A percentile compares a stretch with the other conserved stretches of the same genome.
Conservation (phyloP, 2,797 vertebrate species). For the Intellagama lesueurii region DNA sequence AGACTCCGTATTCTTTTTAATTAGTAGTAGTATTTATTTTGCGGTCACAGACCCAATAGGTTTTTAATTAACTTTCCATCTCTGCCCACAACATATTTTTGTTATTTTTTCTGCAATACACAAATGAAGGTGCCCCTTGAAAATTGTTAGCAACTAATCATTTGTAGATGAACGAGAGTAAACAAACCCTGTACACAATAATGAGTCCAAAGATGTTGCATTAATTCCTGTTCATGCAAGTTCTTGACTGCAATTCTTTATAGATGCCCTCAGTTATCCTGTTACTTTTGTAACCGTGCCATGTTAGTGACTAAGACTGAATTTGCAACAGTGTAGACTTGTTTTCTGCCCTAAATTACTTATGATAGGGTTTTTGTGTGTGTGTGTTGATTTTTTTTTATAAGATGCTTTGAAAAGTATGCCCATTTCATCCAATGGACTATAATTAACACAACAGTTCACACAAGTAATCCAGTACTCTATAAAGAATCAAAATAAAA, state of each 20-base stretch:
- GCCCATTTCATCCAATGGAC: conserved; percentile 4
- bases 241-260: conserved; percentile 37
- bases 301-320: conserved; percentile 33
- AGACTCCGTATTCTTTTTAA: no score
- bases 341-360: conserved; percentile 40
- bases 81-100: background rate
- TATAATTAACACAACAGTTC: conserved; percentile 4
- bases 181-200: background rate
- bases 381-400: background rate
- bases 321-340: background rate
- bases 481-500: conserved; percentile 4
- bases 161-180: background rate
- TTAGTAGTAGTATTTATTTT: no score
- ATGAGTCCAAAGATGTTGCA: background rate
- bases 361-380: background rate
- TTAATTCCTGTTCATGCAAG: background rate
- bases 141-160: background rate
- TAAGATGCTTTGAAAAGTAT: conserved; percentile 27
- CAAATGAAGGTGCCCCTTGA: no score
- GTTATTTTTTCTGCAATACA: background rate
- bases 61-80: no score
- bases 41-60: no score
- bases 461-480: conserved; percentile 15
- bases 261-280: conserved; percentile 31
- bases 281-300: conserved; percentile 1